Evolutionary conservation across 2,888 invertebrate species (phyloP).

Genomic region (Merodon equestris): DNA sequence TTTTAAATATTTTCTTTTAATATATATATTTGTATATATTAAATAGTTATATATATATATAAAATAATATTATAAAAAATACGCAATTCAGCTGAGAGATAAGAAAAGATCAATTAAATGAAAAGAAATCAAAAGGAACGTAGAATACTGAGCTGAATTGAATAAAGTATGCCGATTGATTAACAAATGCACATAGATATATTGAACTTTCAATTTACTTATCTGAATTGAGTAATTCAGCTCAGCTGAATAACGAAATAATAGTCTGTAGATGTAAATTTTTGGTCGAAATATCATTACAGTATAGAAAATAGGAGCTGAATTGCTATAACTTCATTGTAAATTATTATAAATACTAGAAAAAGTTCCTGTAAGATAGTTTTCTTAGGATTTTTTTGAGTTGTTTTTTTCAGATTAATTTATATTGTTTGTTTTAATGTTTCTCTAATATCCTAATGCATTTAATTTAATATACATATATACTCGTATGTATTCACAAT

Average conservation of each 20-base stretch:
- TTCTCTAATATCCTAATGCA: conserved; percentile 49
- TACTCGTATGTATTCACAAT: conserved; percentile 55
- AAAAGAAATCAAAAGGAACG: not conserved
- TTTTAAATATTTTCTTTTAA: conserved; percentile 70
- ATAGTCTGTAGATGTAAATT: conserved; percentile 25
- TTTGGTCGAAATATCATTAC: conserved; percentile 56
- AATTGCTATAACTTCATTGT: conserved; percentile 55
- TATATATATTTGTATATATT: conserved; percentile 69
- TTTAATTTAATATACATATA: conserved; percentile 55
- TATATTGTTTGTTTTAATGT: conserved; percentile 19
- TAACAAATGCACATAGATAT: conserved; percentile 51
- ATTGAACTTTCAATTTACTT: not conserved
- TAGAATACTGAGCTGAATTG: conserved; percentile 62
- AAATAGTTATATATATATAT: conserved; percentile 42
- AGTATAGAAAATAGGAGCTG: conserved; percentile 38
- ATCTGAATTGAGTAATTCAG: conserved; percentile 44
- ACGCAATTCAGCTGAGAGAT: conserved; percentile 42
- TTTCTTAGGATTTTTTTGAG: conserved; percentile 57
- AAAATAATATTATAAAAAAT: conserved; percentile 38
- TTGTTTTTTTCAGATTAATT: conserved; percentile 51
- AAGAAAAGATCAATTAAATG: conserved; percentile 36
- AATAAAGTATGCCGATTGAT: conserved; percentile 68
- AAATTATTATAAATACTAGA: conserved; percentile 62
- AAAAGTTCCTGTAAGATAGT: conserved; percentile 68
- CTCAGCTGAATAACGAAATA: conserved; percentile 39